Percentiles rank a stretch among this genome's conserved stretches.
Conservation (phyloP, 2,888 invertebrate genomes). For the Lucinisca nassula region DNA sequence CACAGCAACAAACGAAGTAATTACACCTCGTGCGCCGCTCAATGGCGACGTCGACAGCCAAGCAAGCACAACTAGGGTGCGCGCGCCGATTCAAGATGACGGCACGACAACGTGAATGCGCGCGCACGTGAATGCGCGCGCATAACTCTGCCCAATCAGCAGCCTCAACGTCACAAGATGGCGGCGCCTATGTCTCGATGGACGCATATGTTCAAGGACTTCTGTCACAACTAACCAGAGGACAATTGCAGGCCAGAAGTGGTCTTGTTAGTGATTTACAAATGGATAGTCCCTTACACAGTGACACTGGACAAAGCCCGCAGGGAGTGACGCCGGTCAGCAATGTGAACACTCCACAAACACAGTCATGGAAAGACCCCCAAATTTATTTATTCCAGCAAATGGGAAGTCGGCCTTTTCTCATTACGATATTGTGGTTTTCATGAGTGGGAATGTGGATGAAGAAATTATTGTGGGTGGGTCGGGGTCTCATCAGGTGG, state of each 20-base stretch:
- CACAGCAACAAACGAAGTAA: not conserved
- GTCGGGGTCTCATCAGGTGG: not conserved
- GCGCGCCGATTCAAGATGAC: too few species aligned
- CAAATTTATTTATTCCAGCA: not conserved
- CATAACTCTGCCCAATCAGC: not conserved
- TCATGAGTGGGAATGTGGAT: not conserved
- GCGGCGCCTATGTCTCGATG: not conserved
- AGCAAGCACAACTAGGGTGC: not conserved
- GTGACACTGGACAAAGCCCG: not conserved
- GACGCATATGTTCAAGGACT: not conserved
- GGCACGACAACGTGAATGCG: too few species aligned
- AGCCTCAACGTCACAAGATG: not conserved
- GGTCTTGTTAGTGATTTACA: not conserved
- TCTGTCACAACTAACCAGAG: not conserved
- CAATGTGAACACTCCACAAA: not conserved
- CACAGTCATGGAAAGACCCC: not conserved
- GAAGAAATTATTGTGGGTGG: not conserved
- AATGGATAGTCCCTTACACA: not conserved
- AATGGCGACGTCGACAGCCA: not conserved
- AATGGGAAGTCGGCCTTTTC: not conserved
- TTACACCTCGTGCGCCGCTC: not conserved
- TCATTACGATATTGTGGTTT: not conserved
- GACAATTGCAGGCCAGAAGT: not conserved
- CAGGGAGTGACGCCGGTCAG: not conserved
- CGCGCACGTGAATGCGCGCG: not conserved